phyloP scores from a whole-genome alignment of 2,888 invertebrate species.

The Laothoe populi region DNA sequence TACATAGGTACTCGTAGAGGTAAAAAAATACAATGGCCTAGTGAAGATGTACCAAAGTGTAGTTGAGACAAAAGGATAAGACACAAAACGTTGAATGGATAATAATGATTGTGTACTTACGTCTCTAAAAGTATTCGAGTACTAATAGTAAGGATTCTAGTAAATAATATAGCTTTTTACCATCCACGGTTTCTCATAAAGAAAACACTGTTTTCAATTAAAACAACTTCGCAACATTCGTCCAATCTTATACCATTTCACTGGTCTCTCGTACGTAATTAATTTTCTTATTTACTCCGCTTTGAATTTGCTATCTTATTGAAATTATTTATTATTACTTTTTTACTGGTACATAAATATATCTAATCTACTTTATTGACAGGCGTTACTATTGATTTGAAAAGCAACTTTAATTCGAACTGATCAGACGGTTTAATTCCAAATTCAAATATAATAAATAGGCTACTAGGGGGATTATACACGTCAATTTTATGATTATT shows the following conservation, averaged over 20 bases:
- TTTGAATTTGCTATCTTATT: not conserved
- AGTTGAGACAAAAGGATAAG: too few species aligned
- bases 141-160: not conserved
- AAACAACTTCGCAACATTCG: slow-evolving; percentile 36
- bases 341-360: not conserved
- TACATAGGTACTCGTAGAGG: too few species aligned
- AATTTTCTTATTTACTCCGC: slow-evolving; percentile 8
- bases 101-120: too few species aligned
- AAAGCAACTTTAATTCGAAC: too few species aligned
- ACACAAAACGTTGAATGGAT: too few species aligned
- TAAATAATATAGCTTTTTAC: slow-evolving; percentile 23
- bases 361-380: not conserved
- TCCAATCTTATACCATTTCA: slow-evolving; percentile 18
- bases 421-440: not conserved
- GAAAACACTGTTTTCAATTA: slow-evolving; percentile 48
- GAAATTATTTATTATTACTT: not conserved
- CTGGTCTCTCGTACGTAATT: slow-evolving; percentile 3
- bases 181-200: slow-evolving; percentile 29
- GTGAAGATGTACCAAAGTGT: too few species aligned
- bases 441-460: too few species aligned
- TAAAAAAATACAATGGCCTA: too few species aligned
- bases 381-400: not conserved
- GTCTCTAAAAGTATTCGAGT: not conserved
- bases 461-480: too few species aligned
- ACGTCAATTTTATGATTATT: too few species aligned